Evolutionary conservation across 2,113 vertebrate species (phyloP).

Genomic region (Platysteira castanea): DNA sequence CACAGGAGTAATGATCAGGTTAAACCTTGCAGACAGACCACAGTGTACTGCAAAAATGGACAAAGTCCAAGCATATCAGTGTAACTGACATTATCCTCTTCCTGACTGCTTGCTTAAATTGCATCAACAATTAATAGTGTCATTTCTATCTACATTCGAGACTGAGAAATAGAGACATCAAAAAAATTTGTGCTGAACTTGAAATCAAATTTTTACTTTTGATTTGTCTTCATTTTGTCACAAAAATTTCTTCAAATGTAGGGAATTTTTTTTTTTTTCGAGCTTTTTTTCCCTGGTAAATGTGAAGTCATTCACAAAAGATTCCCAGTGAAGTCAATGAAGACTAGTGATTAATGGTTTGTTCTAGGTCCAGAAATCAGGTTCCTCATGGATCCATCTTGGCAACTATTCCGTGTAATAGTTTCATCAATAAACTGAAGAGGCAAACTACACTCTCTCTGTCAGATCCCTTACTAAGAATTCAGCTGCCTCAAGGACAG

Average conservation of each 20-base stretch:
- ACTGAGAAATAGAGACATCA: neutral
- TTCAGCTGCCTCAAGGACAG: neutral
- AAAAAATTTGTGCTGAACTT: neutral
- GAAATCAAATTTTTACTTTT: neutral
- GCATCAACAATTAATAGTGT: neutral
- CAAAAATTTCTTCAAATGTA: neutral
- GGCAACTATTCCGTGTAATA: neutral
- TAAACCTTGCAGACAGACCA: neutral
- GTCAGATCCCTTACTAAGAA: neutral
- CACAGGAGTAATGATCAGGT: neutral
- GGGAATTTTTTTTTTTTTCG: neutral
- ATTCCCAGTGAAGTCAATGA: neutral
- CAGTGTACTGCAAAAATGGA: neutral
- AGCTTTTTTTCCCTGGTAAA: neutral
- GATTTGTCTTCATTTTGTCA: neutral
- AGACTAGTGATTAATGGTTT: neutral
- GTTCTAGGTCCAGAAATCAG: neutral
- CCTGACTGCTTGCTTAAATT: neutral
- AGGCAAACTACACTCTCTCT: neutral
- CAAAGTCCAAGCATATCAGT: neutral
- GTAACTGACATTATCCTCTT: neutral
- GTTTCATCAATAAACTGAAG: neutral
- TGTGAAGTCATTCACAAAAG: neutral
- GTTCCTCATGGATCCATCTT: neutral
- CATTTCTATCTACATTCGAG: neutral